These are phyloP conservation scores for Poicephalus gulielmi DNA, from an alignment of 2,113 vertebrate genomes.

Conservation along the genomic window DNA sequence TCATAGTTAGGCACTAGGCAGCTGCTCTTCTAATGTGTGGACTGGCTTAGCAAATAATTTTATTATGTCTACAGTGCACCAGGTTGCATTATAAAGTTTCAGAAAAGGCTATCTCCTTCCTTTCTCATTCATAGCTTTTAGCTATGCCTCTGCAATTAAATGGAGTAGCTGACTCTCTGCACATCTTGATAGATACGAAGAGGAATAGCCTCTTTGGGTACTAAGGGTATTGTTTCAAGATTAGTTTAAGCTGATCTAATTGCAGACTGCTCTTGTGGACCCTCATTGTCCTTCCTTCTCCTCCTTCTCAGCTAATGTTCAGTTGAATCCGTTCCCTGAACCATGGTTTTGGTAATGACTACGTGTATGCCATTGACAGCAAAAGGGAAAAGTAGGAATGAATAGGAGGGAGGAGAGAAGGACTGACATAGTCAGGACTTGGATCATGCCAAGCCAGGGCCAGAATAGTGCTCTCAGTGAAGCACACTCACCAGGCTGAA, in stretches of 20 bases:
- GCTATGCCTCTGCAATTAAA: conserved; percentile 16
- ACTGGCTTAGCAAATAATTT: conserved; percentile 61
- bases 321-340: not conserved
- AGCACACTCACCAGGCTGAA: not conserved
- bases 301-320: not conserved
- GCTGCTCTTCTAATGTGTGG: conserved; percentile 66
- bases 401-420: not conserved
- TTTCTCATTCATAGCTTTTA: conserved; percentile 32
- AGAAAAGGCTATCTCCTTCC: conserved; percentile 25
- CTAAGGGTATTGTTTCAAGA: not conserved
- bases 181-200: not conserved
- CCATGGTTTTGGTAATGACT: not conserved
- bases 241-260: conserved; percentile 8
- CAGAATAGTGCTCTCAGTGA: not conserved
- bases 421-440: not conserved
- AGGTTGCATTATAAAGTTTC: conserved; percentile 66
- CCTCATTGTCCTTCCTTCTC: not conserved
- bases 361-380: not conserved
- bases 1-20: conserved; percentile 52
- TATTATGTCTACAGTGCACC: conserved; percentile 58
- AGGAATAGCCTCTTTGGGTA: not conserved
- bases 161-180: not conserved
- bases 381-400: not conserved
- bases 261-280: not conserved
- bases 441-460: not conserved